Evolutionary conservation across 1,140 invertebrate genomes (phyloP).

Genomic region (Nautilus pompilius): DNA sequence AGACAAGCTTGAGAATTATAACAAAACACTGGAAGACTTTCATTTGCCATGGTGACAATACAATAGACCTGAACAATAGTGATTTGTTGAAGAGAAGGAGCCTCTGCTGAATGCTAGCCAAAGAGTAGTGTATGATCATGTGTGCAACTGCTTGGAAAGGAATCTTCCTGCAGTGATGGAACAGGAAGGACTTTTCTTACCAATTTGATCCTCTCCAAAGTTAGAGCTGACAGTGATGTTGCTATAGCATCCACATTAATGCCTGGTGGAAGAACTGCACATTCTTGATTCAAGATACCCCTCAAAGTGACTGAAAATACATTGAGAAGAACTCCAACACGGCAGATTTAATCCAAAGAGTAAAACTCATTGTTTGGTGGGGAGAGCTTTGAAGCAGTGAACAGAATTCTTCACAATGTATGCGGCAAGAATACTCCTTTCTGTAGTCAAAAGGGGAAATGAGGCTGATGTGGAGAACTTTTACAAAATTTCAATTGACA

Average conservation of each 20-base stretch:
- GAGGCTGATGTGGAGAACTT: background rate
- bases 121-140: background rate
- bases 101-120: background rate
- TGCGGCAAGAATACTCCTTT: background rate
- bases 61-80: background rate
- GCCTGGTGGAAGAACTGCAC: background rate
- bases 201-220: background rate
- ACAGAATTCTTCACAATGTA: background rate
- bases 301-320: background rate
- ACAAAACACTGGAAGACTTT: background rate
- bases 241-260: background rate
- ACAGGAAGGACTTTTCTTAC: background rate
- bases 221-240: background rate
- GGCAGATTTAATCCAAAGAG: background rate
- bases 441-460: background rate
- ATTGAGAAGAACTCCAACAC: background rate
- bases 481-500: background rate
- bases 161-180: background rate
- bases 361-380: background rate
- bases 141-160: background rate
- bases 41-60: background rate
- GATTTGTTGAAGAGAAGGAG: background rate
- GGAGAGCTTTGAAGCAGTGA: background rate
- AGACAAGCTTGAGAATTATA: too few relatives aligned
- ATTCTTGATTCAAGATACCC: background rate